Percentiles rank a stretch among this genome's conserved stretches.
Evolutionary conservation across 2,888 invertebrate species (phyloP).

Genomic region (Caenorhabditis virilis): DNA sequence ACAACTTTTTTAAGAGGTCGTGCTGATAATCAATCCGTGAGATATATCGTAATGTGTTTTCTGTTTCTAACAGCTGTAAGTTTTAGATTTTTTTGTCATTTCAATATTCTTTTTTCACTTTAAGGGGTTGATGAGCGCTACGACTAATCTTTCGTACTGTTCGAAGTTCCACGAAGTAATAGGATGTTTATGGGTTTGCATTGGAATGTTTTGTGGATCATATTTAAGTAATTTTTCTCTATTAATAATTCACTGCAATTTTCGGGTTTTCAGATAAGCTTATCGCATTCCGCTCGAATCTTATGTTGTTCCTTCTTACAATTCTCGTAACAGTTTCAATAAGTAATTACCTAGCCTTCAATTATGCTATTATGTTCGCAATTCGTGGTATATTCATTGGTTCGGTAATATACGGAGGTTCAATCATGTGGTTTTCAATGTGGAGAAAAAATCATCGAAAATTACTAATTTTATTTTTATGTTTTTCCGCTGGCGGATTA

Average conservation of each 20-base stretch:
- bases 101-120: not conserved
- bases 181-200: constrained; percentile 32
- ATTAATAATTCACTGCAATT: not conserved
- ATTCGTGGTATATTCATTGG: constrained; percentile 35
- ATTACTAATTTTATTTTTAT: constrained; percentile 19
- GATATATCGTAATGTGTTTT: constrained; percentile 14
- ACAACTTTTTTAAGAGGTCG: constrained; percentile 16
- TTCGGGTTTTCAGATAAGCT: constrained; percentile 19
- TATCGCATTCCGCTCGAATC: constrained; percentile 16
- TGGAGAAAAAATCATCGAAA: constrained; percentile 39
- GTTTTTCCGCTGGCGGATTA: constrained; percentile 32
- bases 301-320: constrained; percentile 27
- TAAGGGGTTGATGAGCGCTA: constrained; percentile 20
- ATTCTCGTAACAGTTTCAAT: constrained; percentile 14
- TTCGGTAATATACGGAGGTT: constrained; percentile 21
- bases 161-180: constrained; percentile 17
- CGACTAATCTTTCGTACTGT: constrained; percentile 10
- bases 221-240: constrained; percentile 11
- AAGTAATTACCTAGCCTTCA: constrained; percentile 11
- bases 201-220: constrained; percentile 30
- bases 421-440: constrained; percentile 34
- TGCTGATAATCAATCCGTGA: constrained; percentile 26
- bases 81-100: not conserved
- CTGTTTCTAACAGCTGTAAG: constrained; percentile 20
- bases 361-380: constrained; percentile 15